Evolutionary conservation across 2,113 vertebrate species (phyloP).

Genomic region (Xenopus laevis): DNA sequence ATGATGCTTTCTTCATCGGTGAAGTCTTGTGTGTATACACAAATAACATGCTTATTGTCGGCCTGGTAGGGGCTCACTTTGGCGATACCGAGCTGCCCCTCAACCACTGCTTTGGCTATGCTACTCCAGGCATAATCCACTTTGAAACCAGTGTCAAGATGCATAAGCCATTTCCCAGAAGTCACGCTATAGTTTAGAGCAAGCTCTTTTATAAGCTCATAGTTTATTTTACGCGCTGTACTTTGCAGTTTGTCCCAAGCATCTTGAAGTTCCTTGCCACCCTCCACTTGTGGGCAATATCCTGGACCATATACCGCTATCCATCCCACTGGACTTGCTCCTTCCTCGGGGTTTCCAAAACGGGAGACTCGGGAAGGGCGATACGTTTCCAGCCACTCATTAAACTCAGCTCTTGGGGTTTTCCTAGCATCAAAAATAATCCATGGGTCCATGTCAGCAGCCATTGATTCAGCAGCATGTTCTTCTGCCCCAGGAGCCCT

Average conservation of each 20-base stretch:
- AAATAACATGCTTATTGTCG: constrained; percentile 76
- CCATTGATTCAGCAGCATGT: constrained; percentile 80
- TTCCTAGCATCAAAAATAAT: constrained; percentile 75
- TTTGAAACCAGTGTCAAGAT: constrained; percentile 83
- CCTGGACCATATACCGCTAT: constrained; percentile 69
- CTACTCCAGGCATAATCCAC: constrained; percentile 83
- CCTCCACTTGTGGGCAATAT: constrained; percentile 48
- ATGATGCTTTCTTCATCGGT: constrained; percentile 73
- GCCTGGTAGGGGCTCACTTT: constrained; percentile 76
- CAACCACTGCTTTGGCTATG: constrained; percentile 71
- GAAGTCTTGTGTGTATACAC: constrained; percentile 80
- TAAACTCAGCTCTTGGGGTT: constrained; percentile 73
- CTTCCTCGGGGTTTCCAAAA: constrained; percentile 62
- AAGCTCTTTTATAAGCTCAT: constrained; percentile 75
- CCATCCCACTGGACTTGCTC: constrained; percentile 75
- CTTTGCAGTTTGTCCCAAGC: constrained; percentile 77
- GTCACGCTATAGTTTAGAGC: constrained; percentile 80
- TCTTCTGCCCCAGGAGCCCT: constrained; percentile 62
- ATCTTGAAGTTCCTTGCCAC: constrained; percentile 74
- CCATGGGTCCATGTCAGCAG: constrained; percentile 88
- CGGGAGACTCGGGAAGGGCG: constrained; percentile 76
- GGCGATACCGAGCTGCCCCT: constrained; percentile 68
- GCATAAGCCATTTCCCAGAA: constrained; percentile 83
- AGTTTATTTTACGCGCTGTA: constrained; percentile 68
- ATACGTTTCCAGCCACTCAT: constrained; percentile 80